Evolutionary conservation across 1,140 invertebrate species (phyloP).

Genomic region (Drosophila truncata): DNA sequence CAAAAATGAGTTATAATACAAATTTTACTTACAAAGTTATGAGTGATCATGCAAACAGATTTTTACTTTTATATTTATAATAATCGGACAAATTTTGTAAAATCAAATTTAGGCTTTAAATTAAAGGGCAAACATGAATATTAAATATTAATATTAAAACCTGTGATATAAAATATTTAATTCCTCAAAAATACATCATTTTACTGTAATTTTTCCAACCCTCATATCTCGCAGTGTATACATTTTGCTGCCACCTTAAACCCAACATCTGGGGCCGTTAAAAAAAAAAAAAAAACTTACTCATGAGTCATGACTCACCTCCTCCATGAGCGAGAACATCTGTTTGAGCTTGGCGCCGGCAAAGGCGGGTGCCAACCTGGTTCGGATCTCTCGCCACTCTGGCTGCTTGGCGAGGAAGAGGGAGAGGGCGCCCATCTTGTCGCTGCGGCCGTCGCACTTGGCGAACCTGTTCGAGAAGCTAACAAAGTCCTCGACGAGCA

Average conservation of each 20-base stretch:
- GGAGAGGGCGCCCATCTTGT: slow-evolving; percentile 78
- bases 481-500: slow-evolving; percentile 86
- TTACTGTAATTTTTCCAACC: background rate
- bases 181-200: background rate
- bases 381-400: slow-evolving; percentile 86
- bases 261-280: background rate
- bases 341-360: slow-evolving; percentile 87
- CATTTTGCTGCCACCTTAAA: background rate
- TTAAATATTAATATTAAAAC: no score
- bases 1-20: no score
- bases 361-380: slow-evolving; percentile 86
- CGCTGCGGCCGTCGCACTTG: slow-evolving; percentile 68
- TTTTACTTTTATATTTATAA: no score
- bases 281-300: background rate
- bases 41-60: no score
- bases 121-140: no score
- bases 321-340: slow-evolving; percentile 87
- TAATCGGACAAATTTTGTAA: background rate
- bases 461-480: slow-evolving; percentile 81
- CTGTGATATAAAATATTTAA: no score
- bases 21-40: no score
- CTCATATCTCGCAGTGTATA: background rate
- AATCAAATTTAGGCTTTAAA: background rate
- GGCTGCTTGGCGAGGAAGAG: slow-evolving; percentile 78
- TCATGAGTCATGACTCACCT: slow-evolving; percentile 64